Conservation (phyloP, 2,888 invertebrate species). For the Sicus ferrugineus region DNA sequence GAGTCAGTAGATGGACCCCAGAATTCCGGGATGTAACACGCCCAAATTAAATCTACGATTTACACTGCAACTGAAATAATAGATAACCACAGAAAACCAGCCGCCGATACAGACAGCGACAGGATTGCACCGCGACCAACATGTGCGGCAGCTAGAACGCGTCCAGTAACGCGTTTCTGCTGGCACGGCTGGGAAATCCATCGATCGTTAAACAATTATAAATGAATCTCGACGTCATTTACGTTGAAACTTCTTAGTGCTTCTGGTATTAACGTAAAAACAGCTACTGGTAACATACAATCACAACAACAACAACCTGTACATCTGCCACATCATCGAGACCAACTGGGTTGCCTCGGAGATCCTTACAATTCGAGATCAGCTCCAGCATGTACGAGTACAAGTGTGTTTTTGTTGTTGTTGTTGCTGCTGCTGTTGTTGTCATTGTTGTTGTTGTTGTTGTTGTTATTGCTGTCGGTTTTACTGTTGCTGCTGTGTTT, state of each 20-base stretch:
- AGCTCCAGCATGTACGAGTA: not conserved
- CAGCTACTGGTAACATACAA: conserved; percentile 5
- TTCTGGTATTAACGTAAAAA: conserved; percentile 35
- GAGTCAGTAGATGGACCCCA: conserved; percentile 19
- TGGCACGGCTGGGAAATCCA: conserved; percentile 24
- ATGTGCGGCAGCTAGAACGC: not conserved
- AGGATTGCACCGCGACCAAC: conserved; percentile 29
- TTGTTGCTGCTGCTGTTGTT: conserved; percentile 2
- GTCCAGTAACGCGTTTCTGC: not conserved
- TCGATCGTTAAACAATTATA: conserved; percentile 43
- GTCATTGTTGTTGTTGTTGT: conserved; percentile 20
- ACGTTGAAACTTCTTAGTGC: conserved; percentile 41
- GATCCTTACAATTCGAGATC: conserved; percentile 5
- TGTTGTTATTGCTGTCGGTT: not conserved
- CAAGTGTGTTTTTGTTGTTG: not conserved
- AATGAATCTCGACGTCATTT: conserved; percentile 46
- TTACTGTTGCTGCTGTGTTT: not conserved
- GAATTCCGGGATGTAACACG: conserved; percentile 42
- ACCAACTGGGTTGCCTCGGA: not conserved
- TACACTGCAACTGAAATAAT: conserved; percentile 38
- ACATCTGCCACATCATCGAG: not conserved
- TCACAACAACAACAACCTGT: conserved; percentile 6
- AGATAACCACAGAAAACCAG: conserved; percentile 25
- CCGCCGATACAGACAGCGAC: not conserved
- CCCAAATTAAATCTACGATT: conserved; percentile 54